A percentile compares a stretch with the other conserved stretches of the same genome.
phyloP scores from a whole-genome alignment of 1,140 invertebrate genomes.

The Prorops nasuta region DNA sequence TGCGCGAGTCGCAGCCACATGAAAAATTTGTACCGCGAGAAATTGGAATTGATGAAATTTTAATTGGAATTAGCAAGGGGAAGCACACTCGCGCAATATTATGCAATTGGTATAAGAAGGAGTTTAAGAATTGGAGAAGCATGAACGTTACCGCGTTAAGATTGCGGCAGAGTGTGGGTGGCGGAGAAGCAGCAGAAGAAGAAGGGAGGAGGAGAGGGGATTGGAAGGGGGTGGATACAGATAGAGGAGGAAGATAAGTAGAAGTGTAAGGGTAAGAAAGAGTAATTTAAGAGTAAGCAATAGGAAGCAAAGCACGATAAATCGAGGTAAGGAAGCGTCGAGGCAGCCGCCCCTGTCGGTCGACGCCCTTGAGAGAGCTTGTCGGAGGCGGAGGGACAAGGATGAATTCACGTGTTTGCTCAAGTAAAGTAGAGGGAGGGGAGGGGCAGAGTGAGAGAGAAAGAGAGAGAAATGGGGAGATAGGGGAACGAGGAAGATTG shows the following conservation, averaged over 20 bases:
- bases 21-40: too few relatives aligned
- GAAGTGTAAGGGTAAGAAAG: neutral
- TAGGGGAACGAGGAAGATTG: too few relatives aligned
- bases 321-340: constrained; percentile 15
- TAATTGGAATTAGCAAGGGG: constrained; percentile 4
- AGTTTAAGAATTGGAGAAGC: too few relatives aligned
- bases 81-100: constrained; percentile 6
- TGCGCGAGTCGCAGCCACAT: too few relatives aligned
- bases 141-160: too few relatives aligned
- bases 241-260: neutral
- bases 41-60: too few relatives aligned
- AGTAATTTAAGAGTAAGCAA: too few relatives aligned
- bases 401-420: constrained; percentile 18
- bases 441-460: constrained; percentile 20
- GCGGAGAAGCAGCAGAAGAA: constrained; percentile 3
- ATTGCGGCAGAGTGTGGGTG: too few relatives aligned
- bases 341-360: constrained; percentile 43
- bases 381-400: constrained; percentile 10
- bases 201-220: constrained; percentile 6
- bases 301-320: too few relatives aligned
- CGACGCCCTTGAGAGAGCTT: constrained; percentile 43
- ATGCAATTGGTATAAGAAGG: too few relatives aligned
- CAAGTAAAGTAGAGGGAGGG: constrained; percentile 21
- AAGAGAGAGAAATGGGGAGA: constrained; percentile 23
- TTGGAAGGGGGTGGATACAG: neutral